Evolutionary conservation across 2,888 invertebrate genomes (phyloP), one percentile per base, ranked within the genome.

Genomic region (Tholera decimalis): DNA sequence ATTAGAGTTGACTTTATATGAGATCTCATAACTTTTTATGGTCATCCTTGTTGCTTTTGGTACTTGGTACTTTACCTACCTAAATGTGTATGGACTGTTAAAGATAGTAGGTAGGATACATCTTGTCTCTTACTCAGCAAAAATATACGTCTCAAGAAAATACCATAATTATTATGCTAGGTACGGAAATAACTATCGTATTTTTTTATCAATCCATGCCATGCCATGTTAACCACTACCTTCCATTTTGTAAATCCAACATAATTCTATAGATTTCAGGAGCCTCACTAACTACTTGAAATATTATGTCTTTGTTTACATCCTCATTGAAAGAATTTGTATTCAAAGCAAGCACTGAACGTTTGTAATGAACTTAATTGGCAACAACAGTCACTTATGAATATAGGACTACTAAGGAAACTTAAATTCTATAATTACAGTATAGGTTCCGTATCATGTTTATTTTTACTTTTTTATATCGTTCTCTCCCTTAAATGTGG

Each of bases 321-420:
- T 83, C 79, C 82, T 81, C 80, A 76, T 84, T 83, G 82, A 73
- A 82, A 80, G 77, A 82, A 85, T 90, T 87, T 85, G 88, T 89
- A 89, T 90, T 90, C 89, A 83, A 79, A 74, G 71, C 71, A 73
- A 66, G 47, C 83, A 62, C 74, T 76, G 61, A 82, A 61, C 76
- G 63, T 51, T 74, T 67, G 70, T 82, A 81, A 83, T 85, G 78
- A 83, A 71, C 72, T 58, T 88, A 90, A 89, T 89, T 89, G 88
- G 83, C 84, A 80, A 81, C 85, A 85, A 85, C 79, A 77, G 65
- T 75, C 69, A 67, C 66, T 57, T 70, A 62, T 41, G 49, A 66
- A 49, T 60, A 56, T 58, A 43, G 46, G 67, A 43, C 41, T 68
- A 58, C 51, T 54, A 6, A 47, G 67, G 57, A 77, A 74, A 75